A percentile compares a stretch with the other conserved stretches of the same genome.
phyloP scores from a whole-genome alignment of 1,140 invertebrate species.

The Neodiprion pinetum region DNA sequence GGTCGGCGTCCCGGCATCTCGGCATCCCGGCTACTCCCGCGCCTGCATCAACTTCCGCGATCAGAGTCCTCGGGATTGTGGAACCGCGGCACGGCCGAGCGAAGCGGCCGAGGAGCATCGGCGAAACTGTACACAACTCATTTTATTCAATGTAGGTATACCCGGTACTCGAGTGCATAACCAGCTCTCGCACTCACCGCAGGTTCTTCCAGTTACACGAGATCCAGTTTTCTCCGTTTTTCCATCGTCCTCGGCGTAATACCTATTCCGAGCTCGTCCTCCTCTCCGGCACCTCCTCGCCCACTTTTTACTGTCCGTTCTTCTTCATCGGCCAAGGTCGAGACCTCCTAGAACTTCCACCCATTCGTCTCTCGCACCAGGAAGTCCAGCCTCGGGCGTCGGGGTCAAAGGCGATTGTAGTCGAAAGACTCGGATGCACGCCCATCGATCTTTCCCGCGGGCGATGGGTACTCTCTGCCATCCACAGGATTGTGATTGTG shows the following conservation, averaged over 20 bases:
- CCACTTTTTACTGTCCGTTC: not conserved
- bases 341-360: not conserved
- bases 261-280: not conserved
- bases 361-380: slow-evolving; percentile 1
- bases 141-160: no score
- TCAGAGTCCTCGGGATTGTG: not conserved
- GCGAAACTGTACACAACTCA: no score
- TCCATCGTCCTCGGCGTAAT: not conserved
- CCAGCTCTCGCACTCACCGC: no score
- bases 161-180: no score
- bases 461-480: no score
- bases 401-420: slow-evolving; percentile 4
- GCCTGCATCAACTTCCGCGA: slow-evolving; percentile 11
- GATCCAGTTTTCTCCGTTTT: no score
- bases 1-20: not conserved
- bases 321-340: not conserved
- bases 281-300: not conserved
- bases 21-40: not conserved
- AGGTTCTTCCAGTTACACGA: no score
- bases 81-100: not conserved
- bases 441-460: not conserved
- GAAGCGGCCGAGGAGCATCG: no score
- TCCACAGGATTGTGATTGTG: no score
- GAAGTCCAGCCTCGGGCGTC: not conserved
- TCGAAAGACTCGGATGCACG: not conserved